These are phyloP conservation scores for Crematogaster levior DNA, from an alignment of 2,888 invertebrate species.

Conservation along the genomic window DNA sequence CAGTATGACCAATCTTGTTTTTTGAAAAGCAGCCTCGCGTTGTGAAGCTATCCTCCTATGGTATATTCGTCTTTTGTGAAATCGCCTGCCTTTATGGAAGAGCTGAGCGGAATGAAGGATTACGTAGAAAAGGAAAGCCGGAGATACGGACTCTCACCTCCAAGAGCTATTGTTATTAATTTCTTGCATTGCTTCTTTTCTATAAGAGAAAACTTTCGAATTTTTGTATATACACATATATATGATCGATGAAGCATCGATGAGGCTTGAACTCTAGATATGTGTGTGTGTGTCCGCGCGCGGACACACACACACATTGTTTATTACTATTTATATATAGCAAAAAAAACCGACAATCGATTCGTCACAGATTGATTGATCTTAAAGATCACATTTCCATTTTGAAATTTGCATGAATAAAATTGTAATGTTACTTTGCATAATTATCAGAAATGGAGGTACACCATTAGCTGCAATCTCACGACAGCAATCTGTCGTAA, in stretches of 20 bases:
- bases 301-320: not conserved
- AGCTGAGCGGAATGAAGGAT: constrained; percentile 51
- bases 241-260: constrained; percentile 10
- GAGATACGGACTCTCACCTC: constrained; percentile 6
- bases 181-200: not conserved
- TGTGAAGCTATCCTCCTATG: constrained; percentile 12
- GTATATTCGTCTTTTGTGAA: constrained; percentile 62
- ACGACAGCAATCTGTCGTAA: constrained; percentile 26
- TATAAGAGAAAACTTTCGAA: not conserved
- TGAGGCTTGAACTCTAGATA: not conserved
- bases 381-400: not conserved
- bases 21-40: constrained; percentile 53
- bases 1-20: constrained; percentile 61
- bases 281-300: too few relatives aligned
- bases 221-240: not conserved
- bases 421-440: constrained; percentile 21
- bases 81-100: constrained; percentile 41
- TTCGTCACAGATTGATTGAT: not conserved
- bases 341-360: not conserved
- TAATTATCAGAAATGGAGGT: constrained; percentile 5
- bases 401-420: not conserved
- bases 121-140: constrained; percentile 20
- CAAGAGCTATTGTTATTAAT: constrained; percentile 19
- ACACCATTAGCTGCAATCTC: constrained; percentile 5
- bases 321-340: not conserved